Base-by-base conservation (phyloP, 2,113 vertebrate species). In the Peromyscus maniculatus region DNA sequence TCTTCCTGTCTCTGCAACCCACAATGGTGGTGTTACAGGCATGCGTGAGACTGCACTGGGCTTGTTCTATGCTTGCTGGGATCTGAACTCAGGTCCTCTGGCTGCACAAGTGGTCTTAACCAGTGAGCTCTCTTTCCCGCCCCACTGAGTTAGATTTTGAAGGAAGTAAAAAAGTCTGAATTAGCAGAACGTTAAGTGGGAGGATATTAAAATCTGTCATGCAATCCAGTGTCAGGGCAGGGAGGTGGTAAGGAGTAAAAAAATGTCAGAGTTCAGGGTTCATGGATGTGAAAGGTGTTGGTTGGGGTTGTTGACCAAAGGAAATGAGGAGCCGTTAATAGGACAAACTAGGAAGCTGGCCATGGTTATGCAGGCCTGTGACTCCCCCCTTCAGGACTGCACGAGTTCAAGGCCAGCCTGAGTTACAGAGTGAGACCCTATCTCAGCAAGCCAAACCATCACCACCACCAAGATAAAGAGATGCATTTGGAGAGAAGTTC, bases 241-340 rank as follows among this genome's bases (percentile, higher is more conserved):
- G 36, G 84, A 88, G 33, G n/a, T 89, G 91, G 90, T 52, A 77
- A 75, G 74, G 95, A 93, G 24, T 87, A 72, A 91, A 82, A 52
- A 36, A 52, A 86, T 57, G 46, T 74, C 46, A 82, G 75, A 39
- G 74, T 78, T 82, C 93, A 71, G 67, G 84, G 78, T 78, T 78
- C 72, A 13, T 57, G 49, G 66, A 66, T 52, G 26, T 84, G 39
- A 89, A 74, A 80, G 16, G 22, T 94, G 26, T 92, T 67, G 59
- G 82, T 43, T 43, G 39, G 39, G 66, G 26, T 91, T 43, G 12
- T 66, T 66, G 52, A 43, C 96, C 77, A 75, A 24, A 64, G 87
- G 87, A 26, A 87, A 43, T 46, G 22, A 82, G 13, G 59, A 86
- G 39, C 71, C 69, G 5, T 84, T 33, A 49, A 22, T 39, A 77